Percentiles rank a stretch among this genome's conserved stretches.
Evolutionary conservation across 2,888 invertebrate genomes (phyloP).

Genomic region (Lydus trimaculatus): DNA sequence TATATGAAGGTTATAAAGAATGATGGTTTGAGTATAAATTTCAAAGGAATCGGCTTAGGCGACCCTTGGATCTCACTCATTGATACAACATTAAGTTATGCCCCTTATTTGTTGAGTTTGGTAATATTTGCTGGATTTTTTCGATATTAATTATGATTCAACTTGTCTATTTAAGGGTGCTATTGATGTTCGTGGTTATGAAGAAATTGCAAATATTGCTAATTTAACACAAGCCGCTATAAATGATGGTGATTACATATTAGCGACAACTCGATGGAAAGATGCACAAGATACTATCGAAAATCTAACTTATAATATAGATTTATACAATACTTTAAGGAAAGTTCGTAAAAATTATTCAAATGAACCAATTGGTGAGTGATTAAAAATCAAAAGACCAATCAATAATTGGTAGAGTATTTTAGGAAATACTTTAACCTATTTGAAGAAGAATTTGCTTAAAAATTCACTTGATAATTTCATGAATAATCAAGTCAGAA

Average conservation of each 20-base stretch:
- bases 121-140: constrained; percentile 53
- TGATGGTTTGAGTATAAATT: constrained; percentile 63
- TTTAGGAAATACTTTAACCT: constrained; percentile 30
- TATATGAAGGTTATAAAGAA: constrained; percentile 37
- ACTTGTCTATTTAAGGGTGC: constrained; percentile 63
- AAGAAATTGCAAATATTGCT: constrained; percentile 62
- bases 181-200: constrained; percentile 72
- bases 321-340: constrained; percentile 43
- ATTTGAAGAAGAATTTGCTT: constrained; percentile 72
- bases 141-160: not conserved
- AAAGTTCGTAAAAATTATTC: constrained; percentile 19
- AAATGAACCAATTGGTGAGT: not conserved
- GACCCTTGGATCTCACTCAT: constrained; percentile 92
- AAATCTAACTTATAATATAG: constrained; percentile 22
- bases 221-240: constrained; percentile 49
- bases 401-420: no score
- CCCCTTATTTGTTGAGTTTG: constrained; percentile 75
- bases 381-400: constrained; percentile 23
- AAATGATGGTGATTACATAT: constrained; percentile 62
- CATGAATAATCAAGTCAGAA: constrained; percentile 77
- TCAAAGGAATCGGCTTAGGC: constrained; percentile 82
- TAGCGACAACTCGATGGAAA: constrained; percentile 65
- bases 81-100: constrained; percentile 85
- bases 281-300: constrained; percentile 22
- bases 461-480: constrained; percentile 57